A percentile compares a stretch with the other conserved stretches of the same genome.
Evolutionary conservation across 2,113 vertebrate genomes (phyloP).

Genomic region (Narcine bancroftii): DNA sequence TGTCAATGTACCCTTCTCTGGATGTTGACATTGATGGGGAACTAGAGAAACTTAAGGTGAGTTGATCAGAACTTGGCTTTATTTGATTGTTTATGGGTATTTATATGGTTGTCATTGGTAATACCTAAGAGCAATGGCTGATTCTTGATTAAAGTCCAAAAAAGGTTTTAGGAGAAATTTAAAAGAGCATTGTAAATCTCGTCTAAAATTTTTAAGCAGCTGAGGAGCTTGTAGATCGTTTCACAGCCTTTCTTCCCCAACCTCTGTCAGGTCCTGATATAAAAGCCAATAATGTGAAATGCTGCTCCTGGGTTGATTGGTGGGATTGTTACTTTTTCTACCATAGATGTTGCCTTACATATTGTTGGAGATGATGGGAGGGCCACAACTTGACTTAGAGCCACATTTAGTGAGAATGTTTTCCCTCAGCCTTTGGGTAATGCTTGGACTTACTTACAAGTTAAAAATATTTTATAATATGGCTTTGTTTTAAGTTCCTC

Average conservation of each 20-base stretch:
- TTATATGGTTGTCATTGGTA: not conserved
- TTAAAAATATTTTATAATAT: not conserved
- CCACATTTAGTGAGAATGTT: not conserved
- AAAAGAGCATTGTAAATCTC: not conserved
- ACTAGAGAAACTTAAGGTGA: constrained; percentile 81
- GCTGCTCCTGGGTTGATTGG: not conserved
- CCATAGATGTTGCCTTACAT: not conserved
- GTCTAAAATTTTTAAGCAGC: not conserved
- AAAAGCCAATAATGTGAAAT: not conserved
- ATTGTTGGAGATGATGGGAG: not conserved
- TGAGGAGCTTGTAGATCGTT: not conserved
- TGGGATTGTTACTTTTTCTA: not conserved
- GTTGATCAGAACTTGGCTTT: constrained; percentile 12
- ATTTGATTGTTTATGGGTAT: not conserved
- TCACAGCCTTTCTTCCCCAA: not conserved
- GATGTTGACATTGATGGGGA: constrained; percentile 87
- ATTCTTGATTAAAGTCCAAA: not conserved
- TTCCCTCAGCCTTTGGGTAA: not conserved
- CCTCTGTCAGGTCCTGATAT: not conserved
- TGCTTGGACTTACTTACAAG: not conserved
- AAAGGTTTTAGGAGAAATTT: not conserved
- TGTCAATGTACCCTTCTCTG: constrained; percentile 86
- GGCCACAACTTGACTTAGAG: not conserved
- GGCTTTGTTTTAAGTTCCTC: not conserved
- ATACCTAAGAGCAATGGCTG: not conserved